Conservation (phyloP, 2,113 vertebrate species). For the Petroica traversi region DNA sequence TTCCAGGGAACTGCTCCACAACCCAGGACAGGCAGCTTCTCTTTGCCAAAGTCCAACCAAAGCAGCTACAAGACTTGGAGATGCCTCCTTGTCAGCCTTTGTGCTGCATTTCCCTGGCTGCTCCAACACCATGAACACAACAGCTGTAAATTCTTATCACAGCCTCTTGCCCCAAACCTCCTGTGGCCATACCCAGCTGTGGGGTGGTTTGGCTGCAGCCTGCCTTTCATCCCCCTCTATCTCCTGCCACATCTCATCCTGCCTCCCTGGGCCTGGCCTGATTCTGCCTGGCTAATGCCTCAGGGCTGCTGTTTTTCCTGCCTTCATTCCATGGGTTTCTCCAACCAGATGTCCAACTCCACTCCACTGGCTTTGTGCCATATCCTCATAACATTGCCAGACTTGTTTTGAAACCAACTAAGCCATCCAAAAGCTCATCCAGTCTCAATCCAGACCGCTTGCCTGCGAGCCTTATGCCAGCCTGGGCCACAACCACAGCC, state of each 20-base stretch:
- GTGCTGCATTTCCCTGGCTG: not conserved
- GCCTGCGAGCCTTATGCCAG: not conserved
- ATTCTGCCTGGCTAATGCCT: not conserved
- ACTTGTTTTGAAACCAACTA: not conserved
- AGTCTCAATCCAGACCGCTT: not conserved
- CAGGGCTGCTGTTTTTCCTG: conserved; percentile 24
- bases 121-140: fast-evolving
- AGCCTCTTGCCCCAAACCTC: not conserved
- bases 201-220: not conserved
- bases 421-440: not conserved
- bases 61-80: not conserved
- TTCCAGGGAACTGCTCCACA: not conserved
- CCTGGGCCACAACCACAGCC: not conserved
- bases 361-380: not conserved
- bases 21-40: not conserved
- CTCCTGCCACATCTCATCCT: not conserved
- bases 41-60: not conserved
- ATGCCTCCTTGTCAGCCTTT: not conserved
- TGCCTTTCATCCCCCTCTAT: not conserved
- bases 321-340: not conserved
- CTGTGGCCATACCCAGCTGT: not conserved
- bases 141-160: not conserved
- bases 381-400: not conserved
- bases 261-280: not conserved
- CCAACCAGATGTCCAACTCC: conserved; percentile 30